Evolutionary conservation across 2,113 vertebrate species (phyloP), one percentile per base, ranked within the genome.

Genomic region (Polyodon spathula): DNA sequence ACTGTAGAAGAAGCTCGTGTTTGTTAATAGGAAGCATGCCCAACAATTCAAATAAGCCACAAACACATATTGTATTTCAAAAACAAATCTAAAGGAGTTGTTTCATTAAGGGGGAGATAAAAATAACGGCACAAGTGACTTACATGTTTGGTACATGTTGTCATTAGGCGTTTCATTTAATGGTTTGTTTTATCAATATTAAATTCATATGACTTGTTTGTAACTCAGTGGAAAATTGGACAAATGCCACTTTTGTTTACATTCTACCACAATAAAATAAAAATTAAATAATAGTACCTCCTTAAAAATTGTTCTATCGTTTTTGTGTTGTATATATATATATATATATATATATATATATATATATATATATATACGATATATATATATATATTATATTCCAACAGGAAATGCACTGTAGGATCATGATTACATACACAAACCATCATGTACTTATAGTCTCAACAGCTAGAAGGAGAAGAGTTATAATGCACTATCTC

Each of bases 201-300:
- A 61, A 61, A 56, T 37, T 14, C 44, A 27, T 10, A 44, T 4
- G 40, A n/a, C 56, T 42, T 61, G 63, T 65, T 65, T 60, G 63
- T 15, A n/a, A 60, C 53, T 51, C 41, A 51, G 60, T 52, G 54
- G 66, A 68, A 68, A 68, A 54, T 61, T 57, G n/a, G 62, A 57
- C 27, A 17, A 37, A 40, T n/a, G 58, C 58, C 42, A 50, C n/a
- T 9, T 39, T 37, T 8, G 56, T 63, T 66, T 61, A 66, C 58
- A 52, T 64, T 57, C 61, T 51, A 7, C 52, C 38, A n/a, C n/a
- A n/a, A n/a, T n/a, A n/a, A n/a, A n/a, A n/a, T n/a, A n/a, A n/a
- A n/a, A n/a, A n/a, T n/a, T n/a, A n/a, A n/a, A n/a, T n/a, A n/a
- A n/a, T n/a, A n/a, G n/a, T n/a, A n/a, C n/a, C n/a, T n/a, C n/a